Evolutionary conservation across 2,797 vertebrate genomes (phyloP), one percentile per base, ranked within the genome.

Genomic region (Eleutherodactylus coqui): DNA sequence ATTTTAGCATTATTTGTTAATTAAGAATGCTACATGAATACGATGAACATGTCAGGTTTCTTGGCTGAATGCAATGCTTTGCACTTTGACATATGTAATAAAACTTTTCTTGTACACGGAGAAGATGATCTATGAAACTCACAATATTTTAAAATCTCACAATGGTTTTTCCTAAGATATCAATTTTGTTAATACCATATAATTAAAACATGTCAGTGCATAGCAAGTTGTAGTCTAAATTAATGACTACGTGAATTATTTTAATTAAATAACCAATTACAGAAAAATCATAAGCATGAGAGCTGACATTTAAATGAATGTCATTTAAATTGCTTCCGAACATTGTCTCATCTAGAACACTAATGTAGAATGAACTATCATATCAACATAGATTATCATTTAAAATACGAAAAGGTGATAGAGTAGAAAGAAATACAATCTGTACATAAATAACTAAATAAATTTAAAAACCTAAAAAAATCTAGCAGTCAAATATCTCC

Each of bases 251-350:
- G 98, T 99, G 97, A 99, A 99, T 99, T 98, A 98, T 99, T 99
- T 99, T 99, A 99, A 99, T 99, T 99, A 99, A 99, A 99, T 97
- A 99, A 98, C 97, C 98, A 99, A 99, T 99, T 99, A 99, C 96
- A 99, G 97, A 99, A 98, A 99, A 99, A 97, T 97, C 96, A 94
- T 96, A 98, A 98, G 96, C 98, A 99, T 98, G 97, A 97, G 97
- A 99, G 98, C 96, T 99, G 98, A 99, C 98, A 99, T 99, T 99
- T 99, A 99, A 99, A 99, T 99, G 97, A 99, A 99, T 99, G 98
- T 97, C 96, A 97, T 99, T 99, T 99, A 99, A 99, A 99, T 99
- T 98, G 98, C 98, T 98, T 98, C 97, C 98, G 97, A 99, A 98
- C 97, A 98, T 97, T 98, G 98, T 98, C 97, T 98, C 96, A 98